phyloP scores from a whole-genome alignment of 2,797 vertebrate species.

The Galagoides demidoff region DNA sequence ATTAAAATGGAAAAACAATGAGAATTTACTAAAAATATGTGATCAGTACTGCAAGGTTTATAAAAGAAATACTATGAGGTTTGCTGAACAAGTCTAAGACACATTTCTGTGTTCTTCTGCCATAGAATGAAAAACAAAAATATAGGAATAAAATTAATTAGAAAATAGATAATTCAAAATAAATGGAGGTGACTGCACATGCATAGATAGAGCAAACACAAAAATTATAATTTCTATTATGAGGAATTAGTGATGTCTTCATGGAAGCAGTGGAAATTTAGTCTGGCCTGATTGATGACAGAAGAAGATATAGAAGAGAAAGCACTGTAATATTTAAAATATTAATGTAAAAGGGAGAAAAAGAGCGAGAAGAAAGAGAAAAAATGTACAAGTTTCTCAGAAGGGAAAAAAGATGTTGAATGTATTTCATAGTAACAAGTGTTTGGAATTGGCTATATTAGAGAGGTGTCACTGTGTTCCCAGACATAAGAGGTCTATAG shows the following conservation, averaged over 20 bases:
- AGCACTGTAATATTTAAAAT: not conserved
- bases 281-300: not conserved
- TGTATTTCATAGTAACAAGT: not conserved
- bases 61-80: not conserved
- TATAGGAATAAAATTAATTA: not conserved
- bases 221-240: not conserved
- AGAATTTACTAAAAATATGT: not conserved
- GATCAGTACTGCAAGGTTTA: not conserved
- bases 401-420: not conserved
- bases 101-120: not conserved
- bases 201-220: not conserved
- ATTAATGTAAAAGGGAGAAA: too few species aligned
- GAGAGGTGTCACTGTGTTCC: not conserved
- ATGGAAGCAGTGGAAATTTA: not conserved
- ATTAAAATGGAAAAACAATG: not conserved
- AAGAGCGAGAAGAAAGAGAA: not conserved
- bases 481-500: not conserved
- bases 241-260: not conserved
- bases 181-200: not conserved
- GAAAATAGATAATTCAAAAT: not conserved
- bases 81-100: not conserved
- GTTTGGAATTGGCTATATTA: not conserved
- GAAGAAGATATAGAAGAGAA: not conserved
- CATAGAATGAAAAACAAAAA: not conserved
- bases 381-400: not conserved